Evolutionary conservation across 2,888 invertebrate species (phyloP).

Genomic region (Drosophila birchii): DNA sequence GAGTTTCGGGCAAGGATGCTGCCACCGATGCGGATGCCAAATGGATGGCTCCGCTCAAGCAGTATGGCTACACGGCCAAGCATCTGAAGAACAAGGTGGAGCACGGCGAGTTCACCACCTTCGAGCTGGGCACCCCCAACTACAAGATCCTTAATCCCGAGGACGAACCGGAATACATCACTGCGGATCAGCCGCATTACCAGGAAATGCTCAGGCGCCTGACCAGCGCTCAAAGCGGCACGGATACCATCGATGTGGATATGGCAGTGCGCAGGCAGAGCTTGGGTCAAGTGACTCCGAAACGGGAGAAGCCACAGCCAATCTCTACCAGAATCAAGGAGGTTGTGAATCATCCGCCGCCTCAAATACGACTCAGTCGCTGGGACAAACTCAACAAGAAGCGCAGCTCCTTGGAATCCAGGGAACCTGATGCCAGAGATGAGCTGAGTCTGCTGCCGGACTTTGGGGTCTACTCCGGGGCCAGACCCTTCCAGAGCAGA

Average conservation of each 20-base stretch:
- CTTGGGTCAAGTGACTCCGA: too few relatives aligned
- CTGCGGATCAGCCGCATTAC: constrained; percentile 77
- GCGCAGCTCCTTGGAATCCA: constrained; percentile 46
- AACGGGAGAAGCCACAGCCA: background rate
- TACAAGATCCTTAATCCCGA: constrained; percentile 78
- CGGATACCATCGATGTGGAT: constrained; percentile 62
- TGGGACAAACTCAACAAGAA: constrained; percentile 60
- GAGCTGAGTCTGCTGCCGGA: constrained; percentile 1
- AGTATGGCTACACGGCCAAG: constrained; percentile 52
- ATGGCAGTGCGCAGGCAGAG: constrained; percentile 13
- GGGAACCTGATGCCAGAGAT: constrained; percentile 9
- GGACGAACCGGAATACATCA: constrained; percentile 78
- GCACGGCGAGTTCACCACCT: constrained; percentile 76
- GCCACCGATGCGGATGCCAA: constrained; percentile 3
- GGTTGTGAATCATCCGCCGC: too few relatives aligned
- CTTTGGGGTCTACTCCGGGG: constrained; percentile 34
- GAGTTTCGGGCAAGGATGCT: background rate
- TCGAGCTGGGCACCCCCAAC: constrained; percentile 74
- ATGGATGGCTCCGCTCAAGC: constrained; percentile 53
- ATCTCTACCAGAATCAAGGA: background rate
- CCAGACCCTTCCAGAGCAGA: constrained; percentile 50
- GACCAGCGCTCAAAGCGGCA: constrained; percentile 43
- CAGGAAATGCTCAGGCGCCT: constrained; percentile 60
- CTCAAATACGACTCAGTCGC: background rate
- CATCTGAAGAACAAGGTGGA: constrained; percentile 69